Percentiles rank a stretch among this genome's conserved stretches.
phyloP scores from a whole-genome alignment of 53 echinoderm and acorn worm species.

The Actinopyga echinites region DNA sequence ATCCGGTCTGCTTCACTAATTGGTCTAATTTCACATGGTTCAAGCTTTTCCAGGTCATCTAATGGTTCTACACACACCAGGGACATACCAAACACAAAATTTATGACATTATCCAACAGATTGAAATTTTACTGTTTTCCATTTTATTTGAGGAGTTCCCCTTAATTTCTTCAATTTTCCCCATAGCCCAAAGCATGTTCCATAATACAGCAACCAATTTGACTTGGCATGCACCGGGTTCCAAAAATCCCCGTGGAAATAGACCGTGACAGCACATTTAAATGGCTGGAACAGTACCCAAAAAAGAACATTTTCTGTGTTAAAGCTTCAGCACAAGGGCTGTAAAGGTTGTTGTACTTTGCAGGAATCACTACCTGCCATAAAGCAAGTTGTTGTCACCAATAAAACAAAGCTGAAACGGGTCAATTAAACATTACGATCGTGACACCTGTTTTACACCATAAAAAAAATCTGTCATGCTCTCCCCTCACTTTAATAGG shows the following conservation, averaged over 20 bases:
- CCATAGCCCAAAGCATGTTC: no score
- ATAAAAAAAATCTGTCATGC: neutral
- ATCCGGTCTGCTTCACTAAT: constrained; percentile 13
- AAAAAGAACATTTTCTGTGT: neutral
- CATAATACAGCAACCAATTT: no score
- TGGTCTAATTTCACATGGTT: constrained; percentile 19
- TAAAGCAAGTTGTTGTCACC: constrained; percentile 17
- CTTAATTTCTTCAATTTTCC: no score
- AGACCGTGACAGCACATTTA: no score
- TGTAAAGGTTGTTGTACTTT: constrained; percentile 21
- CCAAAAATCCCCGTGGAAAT: no score
- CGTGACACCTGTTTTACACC: constrained; percentile 27
- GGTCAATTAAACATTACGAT: neutral
- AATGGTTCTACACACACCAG: constrained; percentile 8
- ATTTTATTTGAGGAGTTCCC: no score
- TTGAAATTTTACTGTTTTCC: no score
- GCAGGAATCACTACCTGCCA: neutral
- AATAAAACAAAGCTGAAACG: neutral
- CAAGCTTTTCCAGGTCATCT: neutral
- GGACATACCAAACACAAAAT: neutral
- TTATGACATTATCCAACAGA: no score
- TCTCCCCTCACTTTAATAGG: no score
- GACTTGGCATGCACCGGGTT: no score
- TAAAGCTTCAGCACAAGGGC: neutral
- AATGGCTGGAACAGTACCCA: no score